phyloP scores from a whole-genome alignment of 2,888 invertebrate genomes.

The Priocnemis perturbator region DNA sequence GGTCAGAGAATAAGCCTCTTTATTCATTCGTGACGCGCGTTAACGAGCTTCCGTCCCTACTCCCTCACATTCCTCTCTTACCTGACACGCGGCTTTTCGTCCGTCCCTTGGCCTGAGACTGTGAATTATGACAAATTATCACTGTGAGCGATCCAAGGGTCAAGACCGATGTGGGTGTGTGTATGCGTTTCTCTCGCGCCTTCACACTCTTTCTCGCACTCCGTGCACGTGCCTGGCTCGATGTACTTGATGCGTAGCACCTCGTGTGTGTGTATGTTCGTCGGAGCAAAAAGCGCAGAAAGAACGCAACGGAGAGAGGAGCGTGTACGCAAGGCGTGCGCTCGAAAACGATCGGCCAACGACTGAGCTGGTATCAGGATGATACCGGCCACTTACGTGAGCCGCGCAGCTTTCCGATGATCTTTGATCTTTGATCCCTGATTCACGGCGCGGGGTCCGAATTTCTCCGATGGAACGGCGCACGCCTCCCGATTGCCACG shows the following conservation, averaged over 20 bases:
- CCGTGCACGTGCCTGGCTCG: not conserved
- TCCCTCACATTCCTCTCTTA: too few species aligned
- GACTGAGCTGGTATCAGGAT: constrained; percentile 46
- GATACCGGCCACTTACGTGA: constrained; percentile 29
- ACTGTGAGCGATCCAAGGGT: constrained; percentile 52
- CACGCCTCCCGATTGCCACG: constrained; percentile 3
- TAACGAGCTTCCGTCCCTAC: too few species aligned
- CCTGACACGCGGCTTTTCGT: too few species aligned
- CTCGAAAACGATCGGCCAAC: constrained; percentile 42
- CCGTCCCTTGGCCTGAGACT: too few species aligned
- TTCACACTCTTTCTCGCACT: constrained; percentile 2
- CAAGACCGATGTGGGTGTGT: constrained; percentile 42
- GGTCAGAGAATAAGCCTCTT: too few species aligned
- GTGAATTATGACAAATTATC: too few species aligned
- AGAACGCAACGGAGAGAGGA: constrained; percentile 19
- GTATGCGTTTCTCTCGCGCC: not conserved
- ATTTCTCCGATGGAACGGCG: constrained; percentile 6
- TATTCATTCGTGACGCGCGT: too few species aligned
- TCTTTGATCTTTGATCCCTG: constrained; percentile 56
- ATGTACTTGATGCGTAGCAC: not conserved
- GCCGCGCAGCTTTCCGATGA: constrained; percentile 30
- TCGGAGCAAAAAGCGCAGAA: not conserved
- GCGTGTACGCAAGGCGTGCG: constrained; percentile 18
- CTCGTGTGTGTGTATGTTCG: not conserved
- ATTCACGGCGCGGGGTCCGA: constrained; percentile 14